Base-by-base conservation (phyloP, 2,888 invertebrate genomes). In the Mythimna impura region DNA sequence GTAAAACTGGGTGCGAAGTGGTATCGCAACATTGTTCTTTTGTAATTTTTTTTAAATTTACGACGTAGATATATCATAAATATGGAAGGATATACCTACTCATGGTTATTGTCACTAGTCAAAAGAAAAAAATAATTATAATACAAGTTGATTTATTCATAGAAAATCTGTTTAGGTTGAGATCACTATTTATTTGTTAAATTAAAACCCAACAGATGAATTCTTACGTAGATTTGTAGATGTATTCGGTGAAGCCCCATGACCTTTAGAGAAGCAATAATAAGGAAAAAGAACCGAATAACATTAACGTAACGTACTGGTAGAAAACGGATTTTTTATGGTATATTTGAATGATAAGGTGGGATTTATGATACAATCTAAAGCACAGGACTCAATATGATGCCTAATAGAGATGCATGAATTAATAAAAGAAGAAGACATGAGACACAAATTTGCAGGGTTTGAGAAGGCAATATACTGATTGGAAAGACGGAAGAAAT, bases 231-330 rank as follows among this genome's bases (percentile, higher is more conserved):
- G 14, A 22, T 22, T 43, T 43, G 3, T 58, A 52, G 54, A 25
- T 4, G 57, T 57, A 22, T 14, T 25, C 10, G 58, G 70, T 71
- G 25, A 81, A 71, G 66, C 47, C 81, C 82, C 78, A 66, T 64
- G 34, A 68, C 12, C 10, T 64, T 22, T 14, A 40, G 8, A 17
- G 17, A 30, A 40, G 7, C 5, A 50, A 72, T 43, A 54, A 76
- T 66, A 61, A 79, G 78, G 82, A 67, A 82, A 79, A 76, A 3
- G 0, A 47, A 47, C n/a, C 22, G 12, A 77, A 60, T 22, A 52
- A 36, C 2, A 8, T 22, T 14, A 64, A 76, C 36, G 36, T 36
- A 12, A 64, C 20, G n/a, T 52, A 14, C 54, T 20, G 36, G 36
- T 57, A 60, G 30, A 34, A 25, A 22, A 55, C 25, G 3, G 57